Evolutionary conservation across 2,888 invertebrate genomes (phyloP).

Genomic region (Amiota communis): DNA sequence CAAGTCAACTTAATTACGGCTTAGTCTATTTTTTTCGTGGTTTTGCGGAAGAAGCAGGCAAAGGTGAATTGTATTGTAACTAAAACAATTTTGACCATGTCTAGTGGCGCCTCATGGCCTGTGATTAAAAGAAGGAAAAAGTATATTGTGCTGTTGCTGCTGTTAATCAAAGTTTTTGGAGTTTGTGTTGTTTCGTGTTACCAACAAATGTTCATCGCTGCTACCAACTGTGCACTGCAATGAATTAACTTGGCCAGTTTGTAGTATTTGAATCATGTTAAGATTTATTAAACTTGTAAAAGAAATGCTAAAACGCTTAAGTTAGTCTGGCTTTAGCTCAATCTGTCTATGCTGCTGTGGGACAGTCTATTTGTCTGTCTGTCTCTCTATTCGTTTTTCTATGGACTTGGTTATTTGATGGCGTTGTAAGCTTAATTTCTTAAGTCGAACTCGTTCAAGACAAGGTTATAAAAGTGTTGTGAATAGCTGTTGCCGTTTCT

Average conservation of each 20-base stretch:
- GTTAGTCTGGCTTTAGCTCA: conserved; percentile 1
- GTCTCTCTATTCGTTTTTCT: not conserved
- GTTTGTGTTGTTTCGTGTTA: not conserved
- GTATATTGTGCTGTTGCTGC: conserved; percentile 41
- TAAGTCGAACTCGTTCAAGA: conserved; percentile 1
- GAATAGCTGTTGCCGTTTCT: conserved; percentile 28
- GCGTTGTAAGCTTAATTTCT: conserved; percentile 9
- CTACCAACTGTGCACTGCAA: conserved; percentile 11
- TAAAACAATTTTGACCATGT: conserved; percentile 33
- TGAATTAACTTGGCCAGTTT: conserved; percentile 8
- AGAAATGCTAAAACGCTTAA: conserved; percentile 14
- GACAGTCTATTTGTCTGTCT: not conserved
- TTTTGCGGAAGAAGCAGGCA: not conserved
- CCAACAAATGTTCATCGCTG: conserved; percentile 1
- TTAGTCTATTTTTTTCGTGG: not conserved
- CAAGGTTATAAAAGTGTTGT: conserved; percentile 49
- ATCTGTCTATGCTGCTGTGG: too few species aligned
- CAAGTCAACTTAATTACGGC: conserved; percentile 58
- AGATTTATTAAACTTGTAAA: conserved; percentile 26
- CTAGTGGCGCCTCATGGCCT: not conserved
- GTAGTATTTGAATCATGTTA: conserved; percentile 9
- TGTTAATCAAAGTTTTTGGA: not conserved
- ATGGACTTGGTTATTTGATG: not conserved
- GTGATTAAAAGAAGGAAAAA: conserved; percentile 41
- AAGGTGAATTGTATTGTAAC: not conserved